A percentile compares a stretch with the other conserved stretches of the same genome.
phyloP scores from a whole-genome alignment of 2,797 vertebrate genomes.

The Malurus leucopterus region DNA sequence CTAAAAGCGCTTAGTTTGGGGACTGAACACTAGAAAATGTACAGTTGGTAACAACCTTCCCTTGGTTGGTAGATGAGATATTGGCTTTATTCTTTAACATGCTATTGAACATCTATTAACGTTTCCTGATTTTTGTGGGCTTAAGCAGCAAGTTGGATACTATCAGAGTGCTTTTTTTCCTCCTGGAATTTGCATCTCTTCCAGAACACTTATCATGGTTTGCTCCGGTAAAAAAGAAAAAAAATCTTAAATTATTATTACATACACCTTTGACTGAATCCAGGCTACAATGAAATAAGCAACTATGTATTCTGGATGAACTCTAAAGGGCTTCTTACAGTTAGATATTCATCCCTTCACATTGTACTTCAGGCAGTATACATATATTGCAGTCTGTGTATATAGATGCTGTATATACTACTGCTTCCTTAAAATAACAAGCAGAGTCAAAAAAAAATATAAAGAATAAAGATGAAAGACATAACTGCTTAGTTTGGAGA shows the following conservation, averaged over 20 bases:
- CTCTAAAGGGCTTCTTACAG: slow-evolving; percentile 24
- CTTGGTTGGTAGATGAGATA: neutral
- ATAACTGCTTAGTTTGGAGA: slow-evolving; percentile 34
- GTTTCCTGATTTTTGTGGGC: neutral
- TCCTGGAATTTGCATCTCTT: neutral
- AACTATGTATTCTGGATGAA: slow-evolving; percentile 49
- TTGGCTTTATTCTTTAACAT: neutral
- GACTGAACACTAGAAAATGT: neutral
- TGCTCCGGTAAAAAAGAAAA: neutral
- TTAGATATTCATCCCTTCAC: slow-evolving; percentile 11
- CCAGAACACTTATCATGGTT: neutral
- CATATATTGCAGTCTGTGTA: slow-evolving; percentile 36
- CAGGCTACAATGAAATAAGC: slow-evolving; percentile 3
- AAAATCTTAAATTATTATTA: slow-evolving; percentile 28
- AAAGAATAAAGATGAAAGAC: slow-evolving; percentile 58
- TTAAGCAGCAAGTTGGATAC: neutral
- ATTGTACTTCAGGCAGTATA: slow-evolving; percentile 8
- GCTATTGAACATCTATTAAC: neutral
- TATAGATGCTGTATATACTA: slow-evolving; percentile 59
- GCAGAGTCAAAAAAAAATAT: slow-evolving; percentile 46
- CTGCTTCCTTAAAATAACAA: slow-evolving; percentile 63
- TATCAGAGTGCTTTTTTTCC: neutral
- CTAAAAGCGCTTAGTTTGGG: neutral
- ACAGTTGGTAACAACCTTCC: neutral
- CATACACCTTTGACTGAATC: slow-evolving; percentile 34